Evolutionary conservation across 2,113 vertebrate species (phyloP), one percentile per base, ranked within the genome.

Genomic region (Apeltes quadracus): DNA sequence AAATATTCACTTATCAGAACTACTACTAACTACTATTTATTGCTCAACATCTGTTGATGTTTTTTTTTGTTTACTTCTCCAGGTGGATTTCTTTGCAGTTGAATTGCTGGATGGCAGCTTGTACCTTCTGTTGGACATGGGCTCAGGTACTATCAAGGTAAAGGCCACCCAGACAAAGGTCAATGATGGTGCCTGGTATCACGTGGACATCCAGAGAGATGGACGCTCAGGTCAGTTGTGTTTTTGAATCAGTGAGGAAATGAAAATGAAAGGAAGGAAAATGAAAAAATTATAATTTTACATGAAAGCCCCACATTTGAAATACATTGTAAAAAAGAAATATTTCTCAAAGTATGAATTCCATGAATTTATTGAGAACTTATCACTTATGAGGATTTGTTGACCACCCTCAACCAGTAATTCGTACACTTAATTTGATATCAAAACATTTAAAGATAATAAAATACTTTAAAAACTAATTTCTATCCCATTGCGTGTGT

Each of bases 91-190:
- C 83, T 99, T 99, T 92, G 97, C 98, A 0, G 97, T 99, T 54
- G 98, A 99, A 69, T 95, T 99, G 38, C 90, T 99, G 15, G 98
- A 99, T 41, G 98, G 98, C 43, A 97, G 97, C 81, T 92, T 99
- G 53, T 99, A 96, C 74, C 91, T 99, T 65, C 93, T 99, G 77
- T 91, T 99, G 81, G 98, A 99, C 79, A 99, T 99, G 98, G 98
- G 98, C 61, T 99, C 98, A 4, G 98, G 98, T 44, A 98, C 98
- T 32, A 99, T 99, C 85, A 99, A 99, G 90, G 97, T 99, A 72
- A 99, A 99, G 78, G 96, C 98, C 81, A 99, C 98, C 0, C 95
- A 96, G 92, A 97, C 96, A 76, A 99, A 99, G 90, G 98, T 98
- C 74, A 99, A 99, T 4, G 97, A 99, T 48, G 98, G 97, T 29